Evolutionary conservation across 2,888 invertebrate genomes (phyloP), one percentile per base, ranked within the genome.

Genomic region (Volucella zonaria): DNA sequence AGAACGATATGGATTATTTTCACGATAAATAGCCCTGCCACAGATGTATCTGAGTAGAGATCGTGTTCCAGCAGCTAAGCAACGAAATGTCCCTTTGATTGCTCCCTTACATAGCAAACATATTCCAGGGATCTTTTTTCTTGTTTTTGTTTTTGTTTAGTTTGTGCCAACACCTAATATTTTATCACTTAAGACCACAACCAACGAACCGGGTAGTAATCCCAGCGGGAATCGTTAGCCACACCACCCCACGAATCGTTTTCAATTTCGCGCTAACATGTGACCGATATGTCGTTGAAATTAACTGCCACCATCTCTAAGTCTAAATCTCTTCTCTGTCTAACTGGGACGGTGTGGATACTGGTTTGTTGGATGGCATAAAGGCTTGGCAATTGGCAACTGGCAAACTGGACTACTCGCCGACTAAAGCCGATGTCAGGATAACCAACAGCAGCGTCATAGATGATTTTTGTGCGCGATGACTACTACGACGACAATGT

Each of bases 261-360:
- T 85, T 85, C 85, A 81, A 85, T 85, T 85, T 85, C 81, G 81
- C 81, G 85, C 85, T 85, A 85, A 85, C 85, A 85, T 85, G 85
- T 81, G 85, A 85, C 85, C 85, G 85, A 85, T 85, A 85, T 85
- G 81, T 85, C 85, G 85, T 85, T 77, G 85, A 68, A 85, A 85
- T 85, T 81, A 85, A 85, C 81, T 81, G 77, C 85, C 73, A 77
- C 76, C 76, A 77, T 71, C 85, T 85, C 85, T 77, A 81, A 81
- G 85, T 85, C 85, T 85, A 85, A 85, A 85, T 85, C 85, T 77
- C 68, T 70, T 70, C 54, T 56, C 62, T 70, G 77, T 77, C 82
- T 82, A 77, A 77, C 71, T 52, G 66, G 54, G 8, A 15, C 40
- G 40, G 52, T 40, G 42, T 31, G 31, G 45, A 12, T 40, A 47